These are phyloP conservation scores for Syrmaticus mikado DNA, from an alignment of 2,113 vertebrate genomes.

Conservation along the genomic window DNA sequence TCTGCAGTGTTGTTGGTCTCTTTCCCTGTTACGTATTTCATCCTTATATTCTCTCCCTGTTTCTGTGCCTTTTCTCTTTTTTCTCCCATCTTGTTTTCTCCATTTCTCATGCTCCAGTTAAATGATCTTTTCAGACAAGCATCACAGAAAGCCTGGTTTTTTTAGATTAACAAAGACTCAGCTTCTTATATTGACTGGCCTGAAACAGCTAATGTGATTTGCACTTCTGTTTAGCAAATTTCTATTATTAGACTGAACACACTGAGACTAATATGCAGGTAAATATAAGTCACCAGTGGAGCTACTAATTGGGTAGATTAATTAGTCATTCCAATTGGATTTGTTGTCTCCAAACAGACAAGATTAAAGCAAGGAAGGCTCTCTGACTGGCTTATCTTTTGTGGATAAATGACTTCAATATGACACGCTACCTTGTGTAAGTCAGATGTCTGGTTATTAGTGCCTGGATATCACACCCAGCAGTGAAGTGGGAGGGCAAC, in stretches of 20 bases:
- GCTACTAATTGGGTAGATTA: conserved; percentile 36
- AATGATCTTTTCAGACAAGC: conserved; percentile 44
- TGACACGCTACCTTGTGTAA: background rate
- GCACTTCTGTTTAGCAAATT: conserved; percentile 10
- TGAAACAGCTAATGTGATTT: conserved; percentile 17
- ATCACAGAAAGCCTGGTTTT: conserved; percentile 1
- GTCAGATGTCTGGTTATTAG: background rate
- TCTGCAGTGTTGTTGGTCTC: background rate
- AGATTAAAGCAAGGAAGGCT: background rate
- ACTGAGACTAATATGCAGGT: background rate
- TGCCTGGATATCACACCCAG: background rate
- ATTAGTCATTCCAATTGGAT: conserved; percentile 22
- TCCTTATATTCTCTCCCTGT: background rate
- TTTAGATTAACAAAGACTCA: conserved; percentile 24
- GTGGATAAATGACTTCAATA: background rate
- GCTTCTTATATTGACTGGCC: background rate
- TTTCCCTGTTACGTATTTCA: background rate
- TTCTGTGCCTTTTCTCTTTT: background rate
- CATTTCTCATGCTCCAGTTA: background rate
- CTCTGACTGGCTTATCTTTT: background rate
- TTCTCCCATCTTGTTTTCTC: background rate
- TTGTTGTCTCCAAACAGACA: conserved; percentile 1
- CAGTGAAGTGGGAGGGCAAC: background rate
- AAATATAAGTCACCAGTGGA: conserved; percentile 43
- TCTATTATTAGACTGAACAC: conserved; percentile 21